Evolutionary conservation across 1,140 invertebrate species (phyloP), one percentile per base, ranked within the genome.

Genomic region (Heliothis virescens): DNA sequence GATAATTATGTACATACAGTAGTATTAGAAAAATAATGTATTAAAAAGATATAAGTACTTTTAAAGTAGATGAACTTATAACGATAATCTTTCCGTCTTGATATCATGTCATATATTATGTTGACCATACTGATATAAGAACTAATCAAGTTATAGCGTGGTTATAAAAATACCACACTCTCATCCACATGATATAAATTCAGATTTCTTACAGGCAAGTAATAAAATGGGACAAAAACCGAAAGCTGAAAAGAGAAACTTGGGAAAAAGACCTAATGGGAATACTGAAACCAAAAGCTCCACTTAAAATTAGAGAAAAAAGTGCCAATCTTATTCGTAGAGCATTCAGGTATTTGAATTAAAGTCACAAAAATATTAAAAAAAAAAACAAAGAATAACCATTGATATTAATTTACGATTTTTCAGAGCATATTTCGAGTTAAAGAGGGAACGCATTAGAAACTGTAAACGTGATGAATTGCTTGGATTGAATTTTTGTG

Each of bases 191-290:
- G 0, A 41, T 1, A 9, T 1, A 41, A 5, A 41, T 41, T 55
- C 34, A 7, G 12, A 72, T n/a, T 7, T 65, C 29, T 77, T 73
- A 65, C 29, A 93, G 92, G 63, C 87, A 90, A 86, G 50, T 88
- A n/a, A 86, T 76, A 57, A 71, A 34, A 65, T 34, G 16, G 9
- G 41, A 76, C 1, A 87, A n/a, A 60, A 62, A 82, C 10, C 63
- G 81, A 59, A 81, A 80, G 69, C 86, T 85, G 34, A 90, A 83
- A 82, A 82, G 88, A 79, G 80, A 87, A 62, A 76, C 81, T 2
- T 94, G 92, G 92, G 82, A 79, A 62, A 93, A 92, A 75, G 87
- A 91, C 60, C 67, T 94, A 60, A 81, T 73, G 34, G 91, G 90
- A 7, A 86, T 73, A 15, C 55, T 86, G 41, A 75, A 83, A n/a